Evolutionary conservation across 2,113 vertebrate genomes (phyloP), one percentile per base, ranked within the genome.

Genomic region (Stegostoma tigrinum): DNA sequence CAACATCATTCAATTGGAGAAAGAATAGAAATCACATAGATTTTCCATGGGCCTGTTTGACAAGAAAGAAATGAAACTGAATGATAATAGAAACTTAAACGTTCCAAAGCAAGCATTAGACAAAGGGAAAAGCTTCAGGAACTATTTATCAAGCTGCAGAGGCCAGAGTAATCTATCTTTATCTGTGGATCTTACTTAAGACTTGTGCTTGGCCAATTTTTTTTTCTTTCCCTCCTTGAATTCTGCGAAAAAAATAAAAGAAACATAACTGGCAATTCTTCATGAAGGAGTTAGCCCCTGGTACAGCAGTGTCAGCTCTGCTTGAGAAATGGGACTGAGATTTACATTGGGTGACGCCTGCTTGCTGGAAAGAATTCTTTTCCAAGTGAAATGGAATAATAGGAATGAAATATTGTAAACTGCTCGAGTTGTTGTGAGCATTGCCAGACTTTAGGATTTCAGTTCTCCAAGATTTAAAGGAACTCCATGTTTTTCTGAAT

Each of bases 331-430:
- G 94, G 94, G 94, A 68, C 45, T 52, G 12, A 95, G 67, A 95
- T 95, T 95, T 95, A 95, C 94, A 72, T 52, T 72, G 94, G 94
- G 68, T 34, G 94, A 72, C 94, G 94, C 94, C 94, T 95, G 94
- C 42, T 34, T 24, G 67, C 94, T 95, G 94, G 94, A 95, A 95
- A 95, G 93, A 95, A 70, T 72, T 95, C 67, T 72, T 5, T 45
- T 72, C 94, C 68, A 95, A 95, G 94, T 72, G 94, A 95, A 72
- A 95, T 95, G 94, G 61, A 95, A 95, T 95, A 72, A 95, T 72
- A 95, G 52, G 48, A 95, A 48, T 95, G 94, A 95, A 72, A 48
- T 34, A 95, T 95, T 95, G 75, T 95, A 95, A 95, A 95, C 94
- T 48, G 68, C 68, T 75, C 42, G 48, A 95, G 66, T 95, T 95